Conservation (phyloP, 2,797 vertebrate genomes). For the Sebastes trivittatus region DNA sequence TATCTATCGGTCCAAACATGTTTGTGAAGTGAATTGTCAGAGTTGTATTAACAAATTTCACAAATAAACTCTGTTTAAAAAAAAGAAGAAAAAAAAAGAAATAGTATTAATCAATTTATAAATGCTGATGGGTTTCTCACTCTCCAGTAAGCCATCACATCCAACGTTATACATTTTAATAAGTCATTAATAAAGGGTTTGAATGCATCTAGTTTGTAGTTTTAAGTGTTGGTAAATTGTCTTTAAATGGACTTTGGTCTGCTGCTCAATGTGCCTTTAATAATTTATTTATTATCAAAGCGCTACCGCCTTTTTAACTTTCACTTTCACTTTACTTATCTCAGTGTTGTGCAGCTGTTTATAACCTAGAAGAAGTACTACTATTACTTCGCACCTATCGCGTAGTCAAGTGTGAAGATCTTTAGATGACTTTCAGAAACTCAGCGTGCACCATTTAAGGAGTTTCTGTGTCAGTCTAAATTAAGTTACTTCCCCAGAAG, state of each 20-base stretch:
- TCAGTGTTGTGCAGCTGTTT: rapidly evolving
- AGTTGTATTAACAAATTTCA: no score
- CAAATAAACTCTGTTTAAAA: no score
- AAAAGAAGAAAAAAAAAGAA: no score
- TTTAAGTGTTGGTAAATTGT: not conserved
- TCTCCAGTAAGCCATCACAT: no score
- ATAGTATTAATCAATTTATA: no score
- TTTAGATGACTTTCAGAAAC: no score
- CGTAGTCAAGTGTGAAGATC: rapidly evolving
- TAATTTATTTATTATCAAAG: not conserved
- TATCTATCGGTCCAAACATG: no score
- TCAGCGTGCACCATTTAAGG: rapidly evolving
- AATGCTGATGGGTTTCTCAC: no score
- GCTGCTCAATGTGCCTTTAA: not conserved
- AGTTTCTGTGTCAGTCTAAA: not conserved
- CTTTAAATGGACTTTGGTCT: not conserved
- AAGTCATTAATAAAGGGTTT: not conserved
- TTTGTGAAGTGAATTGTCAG: no score
- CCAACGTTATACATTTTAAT: no score
- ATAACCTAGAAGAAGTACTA: not conserved
- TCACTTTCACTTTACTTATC: not conserved
- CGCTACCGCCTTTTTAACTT: not conserved
- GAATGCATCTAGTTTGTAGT: not conserved
- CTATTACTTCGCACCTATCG: rapidly evolving
- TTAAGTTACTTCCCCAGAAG: not conserved